Evolutionary conservation across 2,888 invertebrate genomes (phyloP).

Genomic region (Augiades crinisus): DNA sequence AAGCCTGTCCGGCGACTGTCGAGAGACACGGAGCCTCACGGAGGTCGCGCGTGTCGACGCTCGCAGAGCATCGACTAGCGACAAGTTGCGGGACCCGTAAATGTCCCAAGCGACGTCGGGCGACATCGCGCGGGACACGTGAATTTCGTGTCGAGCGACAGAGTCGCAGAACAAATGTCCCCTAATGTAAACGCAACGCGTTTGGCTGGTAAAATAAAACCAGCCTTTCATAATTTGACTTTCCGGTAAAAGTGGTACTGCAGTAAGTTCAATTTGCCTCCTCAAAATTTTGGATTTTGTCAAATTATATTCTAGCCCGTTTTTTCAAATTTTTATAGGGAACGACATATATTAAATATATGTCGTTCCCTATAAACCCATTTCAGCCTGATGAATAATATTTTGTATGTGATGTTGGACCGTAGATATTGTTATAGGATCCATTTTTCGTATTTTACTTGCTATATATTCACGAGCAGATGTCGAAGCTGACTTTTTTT

Average conservation of each 20-base stretch:
- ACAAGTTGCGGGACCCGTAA: neutral
- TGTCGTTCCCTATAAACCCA: conserved; percentile 1
- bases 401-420: conserved; percentile 36
- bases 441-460: conserved; percentile 36
- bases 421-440: conserved; percentile 33
- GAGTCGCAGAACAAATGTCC: neutral
- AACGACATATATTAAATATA: too few relatives aligned
- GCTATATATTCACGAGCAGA: conserved; percentile 33
- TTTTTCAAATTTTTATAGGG: neutral
- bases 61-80: neutral
- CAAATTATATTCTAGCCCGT: neutral
- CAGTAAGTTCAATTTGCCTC: neutral
- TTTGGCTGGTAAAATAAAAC: neutral
- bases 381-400: conserved; percentile 29
- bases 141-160: neutral
- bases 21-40: too few relatives aligned
- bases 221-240: neutral
- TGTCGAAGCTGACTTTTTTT: neutral
- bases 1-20: too few relatives aligned
- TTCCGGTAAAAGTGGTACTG: neutral
- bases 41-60: too few relatives aligned
- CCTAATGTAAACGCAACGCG: neutral
- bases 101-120: neutral
- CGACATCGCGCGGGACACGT: neutral
- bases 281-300: conserved; percentile 1